These are phyloP conservation scores for Microcebus lehilahytsara DNA, from an alignment of 2,113 vertebrate genomes.

Conservation along the genomic window DNA sequence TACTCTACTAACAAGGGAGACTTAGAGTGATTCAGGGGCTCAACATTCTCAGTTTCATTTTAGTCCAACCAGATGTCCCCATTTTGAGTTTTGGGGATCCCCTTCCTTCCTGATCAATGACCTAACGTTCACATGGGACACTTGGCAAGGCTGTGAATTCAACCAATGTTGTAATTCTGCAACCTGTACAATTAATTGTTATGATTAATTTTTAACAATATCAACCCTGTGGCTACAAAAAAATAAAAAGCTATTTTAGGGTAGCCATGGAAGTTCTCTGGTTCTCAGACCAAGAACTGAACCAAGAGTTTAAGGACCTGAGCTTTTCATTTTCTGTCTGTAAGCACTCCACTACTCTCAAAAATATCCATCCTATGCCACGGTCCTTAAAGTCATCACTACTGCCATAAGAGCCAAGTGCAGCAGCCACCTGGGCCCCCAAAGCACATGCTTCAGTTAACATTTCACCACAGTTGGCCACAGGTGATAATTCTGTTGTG, in stretches of 20 bases:
- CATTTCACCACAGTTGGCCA: not conserved
- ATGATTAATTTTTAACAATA: not conserved
- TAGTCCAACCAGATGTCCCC: not conserved
- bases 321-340: not conserved
- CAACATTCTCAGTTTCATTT: not conserved
- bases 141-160: not conserved
- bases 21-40: not conserved
- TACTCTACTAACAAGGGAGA: not conserved
- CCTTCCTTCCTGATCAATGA: not conserved
- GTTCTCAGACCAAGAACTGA: not conserved
- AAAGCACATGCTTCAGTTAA: not conserved
- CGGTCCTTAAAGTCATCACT: not conserved
- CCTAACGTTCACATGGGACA: not conserved
- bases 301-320: not conserved
- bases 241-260: not conserved
- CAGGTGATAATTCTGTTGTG: not conserved
- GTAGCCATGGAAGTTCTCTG: not conserved
- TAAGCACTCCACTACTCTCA: not conserved
- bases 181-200: not conserved
- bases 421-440: not conserved
- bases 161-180: not conserved
- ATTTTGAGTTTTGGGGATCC: not conserved
- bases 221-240: not conserved
- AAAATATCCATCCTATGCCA: not conserved
- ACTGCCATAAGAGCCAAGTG: not conserved